Evolutionary conservation across 2,797 vertebrate species (phyloP), one percentile per base, ranked within the genome.

Genomic region (Lutjanus campechanus): DNA sequence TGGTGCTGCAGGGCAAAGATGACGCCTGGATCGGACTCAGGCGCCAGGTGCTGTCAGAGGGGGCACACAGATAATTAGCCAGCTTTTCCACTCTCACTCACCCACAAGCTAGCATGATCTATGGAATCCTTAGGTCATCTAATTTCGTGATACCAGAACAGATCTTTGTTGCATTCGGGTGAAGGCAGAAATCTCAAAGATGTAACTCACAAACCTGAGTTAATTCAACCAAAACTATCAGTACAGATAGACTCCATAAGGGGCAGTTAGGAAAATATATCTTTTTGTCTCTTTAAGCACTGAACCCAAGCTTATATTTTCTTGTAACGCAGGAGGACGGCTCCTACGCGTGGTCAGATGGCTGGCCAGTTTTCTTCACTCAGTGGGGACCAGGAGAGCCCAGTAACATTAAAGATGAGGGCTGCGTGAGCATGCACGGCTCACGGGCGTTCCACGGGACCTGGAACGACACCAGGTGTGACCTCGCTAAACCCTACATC

Each of bases 361-460:
- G 89, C 46, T 96, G 96, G 96, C 95, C 96, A 0, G 93, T 96
- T 5, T 94, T 96, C 43, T 96, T 93, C 74, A 95, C 96, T 8
- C 93, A 96, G 44, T 96, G 96, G 96, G 96, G 96, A 22, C 96
- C 95, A 0, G 95, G 93, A 62, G 95, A 96, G 75, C 96, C 96
- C 47, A 93, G 65, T 66, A 94, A 91, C 88, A 65, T 86, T 25
- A 49, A 90, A 55, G 91, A 82, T 0, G 95, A 96, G 79, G 95
- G 96, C 50, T 96, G 96, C 11, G 96, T 96, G 40, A 95, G 93
- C 58, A 96, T 96, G 90, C 93, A 93, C 0, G 91, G 76, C 1
- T 81, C 88, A 0, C 49, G 0, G 0, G 1, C 44, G 0, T 91
- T 95, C 76, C 95, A 96, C 29, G 96, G 96, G 22, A 95, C 95